phyloP scores from a whole-genome alignment of 2,113 vertebrate species.

The Typhlomys cinereus region DNA sequence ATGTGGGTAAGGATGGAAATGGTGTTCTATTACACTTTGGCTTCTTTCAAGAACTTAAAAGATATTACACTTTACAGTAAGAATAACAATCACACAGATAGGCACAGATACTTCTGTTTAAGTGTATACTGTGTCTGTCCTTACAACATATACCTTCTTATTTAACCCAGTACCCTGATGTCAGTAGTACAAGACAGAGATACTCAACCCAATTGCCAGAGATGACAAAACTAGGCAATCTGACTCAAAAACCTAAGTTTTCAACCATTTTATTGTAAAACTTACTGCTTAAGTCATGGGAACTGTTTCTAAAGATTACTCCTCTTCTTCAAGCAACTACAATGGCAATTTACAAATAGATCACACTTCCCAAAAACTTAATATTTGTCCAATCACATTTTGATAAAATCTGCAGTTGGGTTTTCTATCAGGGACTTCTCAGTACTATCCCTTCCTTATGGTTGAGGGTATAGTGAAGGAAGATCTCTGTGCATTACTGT shows the following conservation, averaged over 20 bases:
- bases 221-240: not conserved
- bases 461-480: slow-evolving; percentile 65
- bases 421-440: slow-evolving; percentile 75
- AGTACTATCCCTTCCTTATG: slow-evolving; percentile 73
- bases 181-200: slow-evolving; percentile 16
- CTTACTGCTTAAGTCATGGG: slow-evolving; percentile 41
- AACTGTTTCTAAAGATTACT: slow-evolving; percentile 85
- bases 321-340: slow-evolving; percentile 79
- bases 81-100: slow-evolving; percentile 14
- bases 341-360: slow-evolving; percentile 85
- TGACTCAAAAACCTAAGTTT: not conserved
- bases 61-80: not conserved
- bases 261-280: slow-evolving; percentile 2
- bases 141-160: not conserved
- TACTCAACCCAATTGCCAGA: not conserved
- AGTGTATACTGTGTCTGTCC: not conserved
- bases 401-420: slow-evolving; percentile 65
- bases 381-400: slow-evolving; percentile 72
- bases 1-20: not conserved
- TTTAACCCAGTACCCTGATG: not conserved
- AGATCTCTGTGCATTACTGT: slow-evolving; percentile 58
- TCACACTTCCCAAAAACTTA: slow-evolving; percentile 64
- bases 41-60: not conserved
- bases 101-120: slow-evolving; percentile 18
- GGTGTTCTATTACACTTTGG: not conserved